phyloP scores from a whole-genome alignment of 2,113 vertebrate species.

The Setophaga petechia region DNA sequence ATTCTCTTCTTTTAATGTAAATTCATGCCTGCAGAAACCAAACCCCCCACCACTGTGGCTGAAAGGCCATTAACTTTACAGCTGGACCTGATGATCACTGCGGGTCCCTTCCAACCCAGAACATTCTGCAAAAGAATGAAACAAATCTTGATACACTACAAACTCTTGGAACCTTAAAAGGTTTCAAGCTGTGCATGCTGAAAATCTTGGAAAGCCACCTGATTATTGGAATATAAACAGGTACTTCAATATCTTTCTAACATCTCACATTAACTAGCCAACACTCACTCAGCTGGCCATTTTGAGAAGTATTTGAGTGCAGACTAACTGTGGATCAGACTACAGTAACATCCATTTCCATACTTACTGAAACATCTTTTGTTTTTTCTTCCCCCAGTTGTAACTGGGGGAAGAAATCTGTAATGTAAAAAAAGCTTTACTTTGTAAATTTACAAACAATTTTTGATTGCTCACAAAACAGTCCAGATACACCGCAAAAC shows the following conservation, averaged over 20 bases:
- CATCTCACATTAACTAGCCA: not conserved
- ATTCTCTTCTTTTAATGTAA: not conserved
- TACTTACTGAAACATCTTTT: not conserved
- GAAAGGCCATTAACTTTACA: not conserved
- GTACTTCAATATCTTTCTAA: conserved; percentile 12
- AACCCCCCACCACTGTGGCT: rapidly evolving
- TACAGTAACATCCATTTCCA: not conserved
- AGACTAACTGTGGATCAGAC: not conserved
- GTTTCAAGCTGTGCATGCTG: not conserved
- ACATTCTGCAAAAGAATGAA: not conserved
- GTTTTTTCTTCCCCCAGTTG: not conserved
- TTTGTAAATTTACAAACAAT: not conserved
- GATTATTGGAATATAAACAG: not conserved
- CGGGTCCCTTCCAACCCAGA: not conserved
- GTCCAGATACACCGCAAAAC: not conserved
- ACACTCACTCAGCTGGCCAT: not conserved
- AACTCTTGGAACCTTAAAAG: not conserved
- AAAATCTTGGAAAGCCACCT: conserved; percentile 26
- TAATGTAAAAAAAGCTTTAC: not conserved
- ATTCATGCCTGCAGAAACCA: not conserved
- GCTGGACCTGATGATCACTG: not conserved
- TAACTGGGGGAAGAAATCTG: not conserved
- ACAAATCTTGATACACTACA: rapidly evolving
- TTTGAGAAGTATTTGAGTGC: not conserved
- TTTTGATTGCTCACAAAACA: not conserved